Base-by-base conservation (phyloP, 2,797 vertebrate species). In the Malacoctenus gilli region DNA sequence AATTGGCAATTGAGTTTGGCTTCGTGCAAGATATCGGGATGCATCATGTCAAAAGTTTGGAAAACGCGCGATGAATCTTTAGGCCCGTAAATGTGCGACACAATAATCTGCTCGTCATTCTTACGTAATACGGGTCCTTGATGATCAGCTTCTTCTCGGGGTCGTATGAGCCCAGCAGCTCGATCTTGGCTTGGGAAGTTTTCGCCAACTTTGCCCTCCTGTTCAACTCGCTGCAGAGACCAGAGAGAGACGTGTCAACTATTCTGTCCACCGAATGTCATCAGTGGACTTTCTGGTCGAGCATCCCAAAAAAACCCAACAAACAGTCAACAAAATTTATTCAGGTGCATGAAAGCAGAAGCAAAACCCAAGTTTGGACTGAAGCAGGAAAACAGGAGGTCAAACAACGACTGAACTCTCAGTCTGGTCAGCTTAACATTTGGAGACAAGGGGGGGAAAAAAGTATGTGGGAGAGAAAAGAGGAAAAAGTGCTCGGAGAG, bases 121-220 rank as follows among this genome's bases (percentile, higher is more conserved):
- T 93, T 92, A 98, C 96, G 49, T 98, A 98, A 87, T 98, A 98
- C 0, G 96, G 96, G 80, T 99, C 96, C 80, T 94, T 88, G 74
- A 98, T 98, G 69, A 96, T 95, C 63, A 90, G 91, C 39, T 95
- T 90, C 31, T 97, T 94, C 67, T 98, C 89, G 36, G 96, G 96
- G 83, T 99, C 96, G 0, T 95, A 98, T 59, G 82, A 91, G 55
- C 97, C 97, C 8, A 99, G 95, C 0, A 99, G 93, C 80, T 99
- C 95, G 57, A 98, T 94, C 86, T 91, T 94, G 58, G 96, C 94
- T 79, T 68, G 91, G 87, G 72, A 75, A 79, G 93, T 89, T 77
- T 94, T 93, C 79, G 95, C 89, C 9, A 89, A 84, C 36, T 89
- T 94, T 52, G 93, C 91, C 86, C 93, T 97, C 71, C 84, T 91